These are phyloP conservation scores for Trichogramma dendrolimi DNA, from an alignment of 2,888 invertebrate species.

Conservation along the genomic window DNA sequence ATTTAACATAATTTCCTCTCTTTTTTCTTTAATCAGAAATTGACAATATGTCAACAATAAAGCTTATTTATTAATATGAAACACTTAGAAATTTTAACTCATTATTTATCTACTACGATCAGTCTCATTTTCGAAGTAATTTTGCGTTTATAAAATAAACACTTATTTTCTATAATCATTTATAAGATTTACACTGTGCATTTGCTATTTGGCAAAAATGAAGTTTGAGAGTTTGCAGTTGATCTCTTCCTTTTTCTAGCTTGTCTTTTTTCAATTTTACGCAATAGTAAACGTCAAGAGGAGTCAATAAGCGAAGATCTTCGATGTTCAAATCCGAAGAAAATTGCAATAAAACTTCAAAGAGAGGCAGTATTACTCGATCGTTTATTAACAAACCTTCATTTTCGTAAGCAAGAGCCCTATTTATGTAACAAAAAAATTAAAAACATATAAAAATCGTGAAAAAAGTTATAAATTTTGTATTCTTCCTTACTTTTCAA, in stretches of 20 bases:
- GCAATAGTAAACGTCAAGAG: constrained; percentile 44
- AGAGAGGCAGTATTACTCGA: constrained; percentile 34
- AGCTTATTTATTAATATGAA: no score
- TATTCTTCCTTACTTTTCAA: constrained; percentile 37
- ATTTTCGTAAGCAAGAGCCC: constrained; percentile 38
- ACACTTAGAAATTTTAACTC: background rate
- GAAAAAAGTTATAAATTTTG: background rate
- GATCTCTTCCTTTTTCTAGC: constrained; percentile 39
- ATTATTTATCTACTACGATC: background rate
- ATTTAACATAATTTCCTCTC: background rate
- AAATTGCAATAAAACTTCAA: constrained; percentile 38
- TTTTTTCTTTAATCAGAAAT: no score
- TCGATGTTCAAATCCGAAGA: constrained; percentile 33
- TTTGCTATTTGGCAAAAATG: constrained; percentile 42
- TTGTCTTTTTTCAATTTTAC: constrained; percentile 36
- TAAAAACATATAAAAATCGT: constrained; percentile 12
- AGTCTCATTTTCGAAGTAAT: background rate
- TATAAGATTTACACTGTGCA: constrained; percentile 13
- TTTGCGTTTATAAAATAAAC: background rate
- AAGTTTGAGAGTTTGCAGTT: constrained; percentile 42
- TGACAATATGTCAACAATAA: no score
- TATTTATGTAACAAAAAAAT: constrained; percentile 20
- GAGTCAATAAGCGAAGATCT: constrained; percentile 28
- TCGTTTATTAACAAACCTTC: constrained; percentile 30
- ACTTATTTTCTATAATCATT: constrained; percentile 4